Evolutionary conservation across 37 sponge, comb jelly and placozoan species (phyloP), one percentile per base, ranked within the genome.

Genomic region (Halichondria panicea): DNA sequence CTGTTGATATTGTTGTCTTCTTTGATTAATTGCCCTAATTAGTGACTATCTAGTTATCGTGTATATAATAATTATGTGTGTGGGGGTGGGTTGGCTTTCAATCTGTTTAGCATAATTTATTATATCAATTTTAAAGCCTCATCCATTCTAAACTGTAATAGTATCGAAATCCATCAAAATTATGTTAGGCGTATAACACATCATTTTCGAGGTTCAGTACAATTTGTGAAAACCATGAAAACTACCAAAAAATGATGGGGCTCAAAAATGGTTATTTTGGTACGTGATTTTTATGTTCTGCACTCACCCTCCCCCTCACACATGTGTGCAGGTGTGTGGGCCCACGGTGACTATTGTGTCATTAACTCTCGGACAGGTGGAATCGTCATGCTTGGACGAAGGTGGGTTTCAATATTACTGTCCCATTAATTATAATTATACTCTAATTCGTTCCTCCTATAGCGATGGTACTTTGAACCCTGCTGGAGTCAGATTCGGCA

Each of bases 381-480:
- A 6, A 83, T 98, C n/a, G 56, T 89, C 4, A 98, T 98, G 99
- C 71, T 91, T 9, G 99, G 99, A 37, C 80, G 99, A 62, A 95
- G 94, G 91, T 94, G 25, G 55, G 76, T 30, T 1, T 1, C 55
- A 1, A 15, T 27, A 7, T 41, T 43, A 55, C n/a, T 43, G 60
- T 2, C 56, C 70, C 19, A 61, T 18, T 25, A 25, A 28, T 53
- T 27, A 40, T 18, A n/a, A 11, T 42, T 11, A 28, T 11, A 39
- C 32, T 42, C 25, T 65, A 41, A 66, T 34, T 34, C 72, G 22
- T 72, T 38, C 33, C 73, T 28, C 27, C 40, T 64, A 7, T 38
- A 94, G 97, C 84, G 99, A 98, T 84, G 95, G 95, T 12, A 94
- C 95, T 21, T 84, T 98, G 6, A 98, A 98, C 76, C 99, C 99